These are phyloP conservation scores for Xiphorhynchus erythropygius DNA, from an alignment of 2,797 vertebrate genomes.

Conservation along the genomic window DNA sequence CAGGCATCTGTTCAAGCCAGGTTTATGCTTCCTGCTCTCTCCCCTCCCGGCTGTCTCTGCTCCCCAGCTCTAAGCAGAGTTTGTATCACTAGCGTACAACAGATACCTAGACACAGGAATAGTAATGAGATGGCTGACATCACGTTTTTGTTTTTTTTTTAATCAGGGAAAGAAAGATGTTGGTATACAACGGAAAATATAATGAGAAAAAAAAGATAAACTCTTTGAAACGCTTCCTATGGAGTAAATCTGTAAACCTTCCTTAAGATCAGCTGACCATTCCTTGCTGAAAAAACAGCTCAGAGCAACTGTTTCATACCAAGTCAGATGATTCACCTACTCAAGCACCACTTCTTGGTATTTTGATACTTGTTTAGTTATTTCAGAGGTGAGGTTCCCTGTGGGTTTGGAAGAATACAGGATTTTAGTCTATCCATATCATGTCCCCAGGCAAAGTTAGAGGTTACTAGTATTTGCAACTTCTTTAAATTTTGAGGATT, in stretches of 20 bases:
- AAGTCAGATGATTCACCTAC: not conserved
- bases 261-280: not conserved
- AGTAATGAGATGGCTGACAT: not conserved
- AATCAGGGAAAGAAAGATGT: not conserved
- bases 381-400: not conserved
- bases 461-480: not conserved
- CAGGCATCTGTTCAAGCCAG: not conserved
- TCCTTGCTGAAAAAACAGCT: not conserved
- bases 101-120: not conserved
- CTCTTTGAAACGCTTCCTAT: not conserved
- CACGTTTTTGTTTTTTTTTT: not conserved
- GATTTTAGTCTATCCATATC: not conserved
- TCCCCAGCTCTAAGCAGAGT: not conserved
- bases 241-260: not conserved
- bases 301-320: not conserved
- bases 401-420: not conserved
- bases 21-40: not conserved
- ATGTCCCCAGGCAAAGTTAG: not conserved
- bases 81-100: not conserved
- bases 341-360: not conserved
- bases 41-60: not conserved
- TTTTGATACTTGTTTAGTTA: not conserved
- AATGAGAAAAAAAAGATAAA: not conserved
- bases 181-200: not conserved
- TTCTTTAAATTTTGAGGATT: not conserved